Conservation (phyloP, 2,888 invertebrate species). For the Orchesella flavescens region DNA sequence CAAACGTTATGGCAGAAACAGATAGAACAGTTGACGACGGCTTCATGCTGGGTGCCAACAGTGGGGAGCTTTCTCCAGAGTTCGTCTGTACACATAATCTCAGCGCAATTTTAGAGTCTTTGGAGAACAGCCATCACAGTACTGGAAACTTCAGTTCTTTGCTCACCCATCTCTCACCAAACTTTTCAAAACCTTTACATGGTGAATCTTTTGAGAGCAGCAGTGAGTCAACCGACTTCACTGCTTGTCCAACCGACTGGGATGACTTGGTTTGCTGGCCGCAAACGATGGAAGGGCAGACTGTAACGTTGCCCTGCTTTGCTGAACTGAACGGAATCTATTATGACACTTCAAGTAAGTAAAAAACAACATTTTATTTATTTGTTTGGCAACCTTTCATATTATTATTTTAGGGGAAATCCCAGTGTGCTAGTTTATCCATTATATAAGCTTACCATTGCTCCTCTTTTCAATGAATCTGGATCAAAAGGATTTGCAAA, state of each 20-base stretch:
- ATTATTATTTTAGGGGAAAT: not conserved
- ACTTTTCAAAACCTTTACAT: constrained; percentile 5
- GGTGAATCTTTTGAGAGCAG: not conserved
- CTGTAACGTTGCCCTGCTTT: constrained; percentile 85
- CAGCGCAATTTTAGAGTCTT: too few species aligned
- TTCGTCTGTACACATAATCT: not conserved
- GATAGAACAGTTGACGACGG: too few species aligned
- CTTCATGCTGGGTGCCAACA: too few species aligned
- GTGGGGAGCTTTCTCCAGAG: not conserved
- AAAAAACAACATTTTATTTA: not conserved
- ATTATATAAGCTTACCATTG: too few species aligned
- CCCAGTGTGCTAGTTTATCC: too few species aligned
- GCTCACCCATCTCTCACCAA: not conserved
- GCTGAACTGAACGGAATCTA: constrained; percentile 84
- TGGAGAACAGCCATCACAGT: too few species aligned
- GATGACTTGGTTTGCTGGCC: constrained; percentile 91
- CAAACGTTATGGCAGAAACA: too few species aligned
- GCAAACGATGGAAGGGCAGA: constrained; percentile 81
- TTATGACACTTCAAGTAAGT: constrained; percentile 90
- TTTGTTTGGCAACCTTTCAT: not conserved
- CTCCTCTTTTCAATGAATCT: too few species aligned
- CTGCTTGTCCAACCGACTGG: constrained; percentile 81
- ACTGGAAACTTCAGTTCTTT: not conserved
- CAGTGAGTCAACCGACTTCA: not conserved
- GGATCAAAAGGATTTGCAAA: too few species aligned